Evolutionary conservation across 2,888 invertebrate species (phyloP), one percentile per base, ranked within the genome.

Genomic region (Folsomia manolachei): DNA sequence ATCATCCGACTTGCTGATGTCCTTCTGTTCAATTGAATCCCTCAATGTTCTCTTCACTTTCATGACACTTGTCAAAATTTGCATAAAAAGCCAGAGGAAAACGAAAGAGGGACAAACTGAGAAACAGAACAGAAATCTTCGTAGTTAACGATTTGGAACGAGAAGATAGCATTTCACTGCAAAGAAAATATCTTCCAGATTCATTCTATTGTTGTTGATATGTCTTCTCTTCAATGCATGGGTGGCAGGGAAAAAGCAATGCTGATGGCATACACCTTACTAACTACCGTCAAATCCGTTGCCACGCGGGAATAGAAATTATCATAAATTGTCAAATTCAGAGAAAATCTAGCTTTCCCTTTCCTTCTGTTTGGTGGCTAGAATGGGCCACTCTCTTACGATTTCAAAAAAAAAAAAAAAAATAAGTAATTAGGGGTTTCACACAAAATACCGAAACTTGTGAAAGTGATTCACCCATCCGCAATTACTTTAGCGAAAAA

Each of bases 121-220:
- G n/a, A 39, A 39, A 39, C 39, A 60, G 60, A 60, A 60, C 9
- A 60, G 7, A n/a, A 60, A 60, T 60, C 60, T n/a, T 4, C 39
- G 72, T 70, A 75, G 75, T 75, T 77, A 77, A 77, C 76, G 76
- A 77, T 75, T 75, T 74, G 76, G 73, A 77, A 77, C 76, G 76
- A 61, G 60, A 69, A 77, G 70, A 77, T 77, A 77, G 66, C 69
- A n/a, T 66, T 21, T 56, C 56, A 56, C 21, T 56, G 19, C 21
- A 56, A 39, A 39, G 39, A 39, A 39, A 39, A 14, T 4, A 39
- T 39, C 39, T 4, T 39, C 7, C 39, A 39, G 39, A n/a, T n/a
- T n/a, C n/a, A n/a, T n/a, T n/a, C n/a, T n/a, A n/a, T n/a, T n/a
- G n/a, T 39, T 39, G 39, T 14, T 39, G 39, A 39, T 39, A 14